Evolutionary conservation across 1,140 invertebrate species (phyloP).

Genomic region (Mya arenaria): DNA sequence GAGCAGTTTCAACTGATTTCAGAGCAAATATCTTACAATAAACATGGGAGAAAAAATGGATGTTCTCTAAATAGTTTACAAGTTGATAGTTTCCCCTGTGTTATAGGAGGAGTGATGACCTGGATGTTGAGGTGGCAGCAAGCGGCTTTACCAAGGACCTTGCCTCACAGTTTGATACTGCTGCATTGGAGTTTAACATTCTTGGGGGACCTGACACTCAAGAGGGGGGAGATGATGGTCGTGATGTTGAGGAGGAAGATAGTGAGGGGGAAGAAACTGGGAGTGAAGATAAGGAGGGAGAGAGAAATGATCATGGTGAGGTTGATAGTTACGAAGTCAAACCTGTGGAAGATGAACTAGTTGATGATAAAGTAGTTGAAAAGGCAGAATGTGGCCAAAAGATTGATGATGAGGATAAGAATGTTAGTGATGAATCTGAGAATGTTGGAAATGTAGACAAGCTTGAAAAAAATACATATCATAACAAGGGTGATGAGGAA

Average conservation of each 20-base stretch:
- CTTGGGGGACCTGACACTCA: slow-evolving; percentile 73
- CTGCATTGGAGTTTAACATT: slow-evolving; percentile 83
- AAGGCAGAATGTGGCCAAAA: not conserved
- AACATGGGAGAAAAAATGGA: too few species aligned
- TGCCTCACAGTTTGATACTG: slow-evolving; percentile 85
- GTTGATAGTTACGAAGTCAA: slow-evolving; percentile 2
- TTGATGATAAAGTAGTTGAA: not conserved
- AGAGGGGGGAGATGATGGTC: slow-evolving; percentile 59
- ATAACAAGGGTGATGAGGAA: slow-evolving; percentile 68
- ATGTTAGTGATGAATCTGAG: not conserved
- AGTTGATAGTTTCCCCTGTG: too few species aligned
- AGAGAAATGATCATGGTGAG: not conserved
- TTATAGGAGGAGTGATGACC: slow-evolving; percentile 88
- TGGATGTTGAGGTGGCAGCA: slow-evolving; percentile 95
- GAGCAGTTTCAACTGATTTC: too few species aligned
- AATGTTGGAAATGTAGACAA: slow-evolving; percentile 26
- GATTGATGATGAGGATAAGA: not conserved
- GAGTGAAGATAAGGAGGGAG: slow-evolving; percentile 7
- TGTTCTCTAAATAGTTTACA: too few species aligned
- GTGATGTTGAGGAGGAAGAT: slow-evolving; percentile 71
- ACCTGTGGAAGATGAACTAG: not conserved
- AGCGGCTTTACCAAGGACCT: slow-evolving; percentile 95
- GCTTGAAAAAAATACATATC: not conserved
- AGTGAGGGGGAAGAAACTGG: slow-evolving; percentile 56
- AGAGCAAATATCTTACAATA: too few species aligned